Evolutionary conservation across 2,888 invertebrate genomes (phyloP).

Genomic region (Isoperla grammatica): DNA sequence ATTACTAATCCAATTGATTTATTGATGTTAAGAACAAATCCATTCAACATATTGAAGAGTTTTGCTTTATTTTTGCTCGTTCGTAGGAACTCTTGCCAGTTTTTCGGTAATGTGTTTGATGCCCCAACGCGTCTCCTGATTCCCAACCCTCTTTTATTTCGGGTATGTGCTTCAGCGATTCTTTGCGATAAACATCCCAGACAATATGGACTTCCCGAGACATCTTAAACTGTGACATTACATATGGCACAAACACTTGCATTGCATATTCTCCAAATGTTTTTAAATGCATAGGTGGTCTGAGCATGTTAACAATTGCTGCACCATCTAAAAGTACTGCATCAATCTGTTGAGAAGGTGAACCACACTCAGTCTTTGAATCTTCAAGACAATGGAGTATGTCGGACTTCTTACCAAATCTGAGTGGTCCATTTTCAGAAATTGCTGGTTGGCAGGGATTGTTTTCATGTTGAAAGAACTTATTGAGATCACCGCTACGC

Average conservation of each 20-base stretch:
- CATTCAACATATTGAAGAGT: slow-evolving; percentile 11
- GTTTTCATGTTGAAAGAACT: slow-evolving; percentile 17
- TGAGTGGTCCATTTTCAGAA: slow-evolving; percentile 17
- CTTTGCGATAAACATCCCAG: neutral
- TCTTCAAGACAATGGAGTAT: slow-evolving; percentile 15
- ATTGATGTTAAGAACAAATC: neutral
- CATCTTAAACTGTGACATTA: neutral
- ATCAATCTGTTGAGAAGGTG: neutral
- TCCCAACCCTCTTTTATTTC: neutral
- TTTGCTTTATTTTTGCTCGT: slow-evolving; percentile 8
- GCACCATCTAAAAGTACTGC: slow-evolving; percentile 4
- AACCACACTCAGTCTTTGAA: no score
- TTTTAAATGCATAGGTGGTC: neutral
- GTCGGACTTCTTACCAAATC: slow-evolving; percentile 14
- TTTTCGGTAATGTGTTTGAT: neutral
- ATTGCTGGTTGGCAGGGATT: slow-evolving; percentile 13
- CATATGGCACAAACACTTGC: neutral
- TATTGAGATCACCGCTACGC: slow-evolving; percentile 11
- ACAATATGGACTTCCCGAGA: neutral
- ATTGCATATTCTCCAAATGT: slow-evolving; percentile 1
- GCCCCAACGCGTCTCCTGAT: neutral
- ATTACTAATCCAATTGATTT: neutral
- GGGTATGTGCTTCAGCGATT: neutral
- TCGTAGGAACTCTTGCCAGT: slow-evolving; percentile 15
- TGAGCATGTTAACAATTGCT: neutral